phyloP scores from a whole-genome alignment of 1,140 invertebrate species.

The Leguminivora glycinivorella region DNA sequence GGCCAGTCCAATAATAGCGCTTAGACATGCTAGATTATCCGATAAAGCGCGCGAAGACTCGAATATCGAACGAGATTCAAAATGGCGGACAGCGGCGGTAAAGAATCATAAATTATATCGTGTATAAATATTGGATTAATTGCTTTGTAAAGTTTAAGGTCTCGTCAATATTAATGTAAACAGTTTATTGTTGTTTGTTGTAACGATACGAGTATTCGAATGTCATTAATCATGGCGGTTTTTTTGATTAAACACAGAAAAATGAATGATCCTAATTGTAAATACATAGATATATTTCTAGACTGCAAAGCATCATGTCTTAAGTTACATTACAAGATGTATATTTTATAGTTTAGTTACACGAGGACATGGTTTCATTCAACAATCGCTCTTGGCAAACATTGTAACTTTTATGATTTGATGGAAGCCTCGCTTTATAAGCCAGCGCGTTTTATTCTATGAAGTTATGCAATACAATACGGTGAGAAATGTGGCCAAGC shows the following conservation, averaged over 20 bases:
- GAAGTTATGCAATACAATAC: no score
- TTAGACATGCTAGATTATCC: neutral
- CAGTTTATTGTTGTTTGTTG: neutral
- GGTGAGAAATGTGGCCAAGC: no score
- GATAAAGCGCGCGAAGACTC: slow-evolving; percentile 23
- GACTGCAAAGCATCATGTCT: no score
- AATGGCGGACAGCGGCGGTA: slow-evolving; percentile 36
- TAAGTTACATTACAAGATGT: no score
- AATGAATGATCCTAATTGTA: neutral
- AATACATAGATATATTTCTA: neutral
- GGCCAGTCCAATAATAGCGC: slow-evolving; percentile 8
- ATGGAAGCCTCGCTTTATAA: no score
- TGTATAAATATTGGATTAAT: slow-evolving; percentile 4
- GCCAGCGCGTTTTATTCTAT: no score
- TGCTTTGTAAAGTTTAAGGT: neutral
- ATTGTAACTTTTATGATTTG: no score
- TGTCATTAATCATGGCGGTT: neutral
- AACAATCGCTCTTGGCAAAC: no score
- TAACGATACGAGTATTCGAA: neutral
- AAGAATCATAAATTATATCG: slow-evolving; percentile 32
- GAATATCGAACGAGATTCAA: slow-evolving; percentile 37
- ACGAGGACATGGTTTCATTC: no score
- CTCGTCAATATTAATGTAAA: slow-evolving; percentile 4
- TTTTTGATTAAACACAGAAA: neutral
- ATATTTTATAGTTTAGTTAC: no score